These are phyloP conservation scores for Automeris io DNA, from an alignment of 2,888 invertebrate genomes.

Conservation along the genomic window DNA sequence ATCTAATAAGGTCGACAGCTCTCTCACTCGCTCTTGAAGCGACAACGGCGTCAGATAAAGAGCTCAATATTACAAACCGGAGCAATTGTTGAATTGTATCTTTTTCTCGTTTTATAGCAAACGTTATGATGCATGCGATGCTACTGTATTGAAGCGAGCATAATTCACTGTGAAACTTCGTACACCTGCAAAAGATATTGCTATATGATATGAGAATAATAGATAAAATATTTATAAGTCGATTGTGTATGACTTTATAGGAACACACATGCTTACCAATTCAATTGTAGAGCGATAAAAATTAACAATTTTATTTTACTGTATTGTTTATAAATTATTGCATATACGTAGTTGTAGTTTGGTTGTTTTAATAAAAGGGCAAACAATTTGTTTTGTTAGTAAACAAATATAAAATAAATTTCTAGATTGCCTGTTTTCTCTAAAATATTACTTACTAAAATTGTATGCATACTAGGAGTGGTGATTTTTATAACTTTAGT, in stretches of 20 bases:
- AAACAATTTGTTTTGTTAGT: too few relatives aligned
- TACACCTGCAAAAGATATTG: slow-evolving; percentile 2
- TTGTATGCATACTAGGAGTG: too few relatives aligned
- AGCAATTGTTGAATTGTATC: slow-evolving; percentile 17
- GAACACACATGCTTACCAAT: background rate
- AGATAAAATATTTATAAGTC: background rate
- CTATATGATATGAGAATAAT: background rate
- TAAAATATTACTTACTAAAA: too few relatives aligned
- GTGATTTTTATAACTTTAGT: too few relatives aligned
- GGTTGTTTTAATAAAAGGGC: too few relatives aligned
- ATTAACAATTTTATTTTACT: background rate
- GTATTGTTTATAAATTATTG: too few relatives aligned
- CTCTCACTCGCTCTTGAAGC: slow-evolving; percentile 5
- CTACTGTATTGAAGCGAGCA: slow-evolving; percentile 18
- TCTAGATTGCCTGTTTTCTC: too few relatives aligned
- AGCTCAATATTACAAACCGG: slow-evolving; percentile 11
- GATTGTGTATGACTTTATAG: background rate
- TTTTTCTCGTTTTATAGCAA: slow-evolving; percentile 27
- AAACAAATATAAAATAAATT: too few relatives aligned
- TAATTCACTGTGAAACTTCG: slow-evolving; percentile 12
- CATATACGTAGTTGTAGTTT: too few relatives aligned
- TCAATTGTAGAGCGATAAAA: background rate
- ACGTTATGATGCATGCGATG: slow-evolving; percentile 32
- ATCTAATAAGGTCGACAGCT: slow-evolving; percentile 14
- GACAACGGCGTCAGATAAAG: background rate